Conservation (phyloP, 2,797 vertebrate species). For the Notolabrus celidotus region DNA sequence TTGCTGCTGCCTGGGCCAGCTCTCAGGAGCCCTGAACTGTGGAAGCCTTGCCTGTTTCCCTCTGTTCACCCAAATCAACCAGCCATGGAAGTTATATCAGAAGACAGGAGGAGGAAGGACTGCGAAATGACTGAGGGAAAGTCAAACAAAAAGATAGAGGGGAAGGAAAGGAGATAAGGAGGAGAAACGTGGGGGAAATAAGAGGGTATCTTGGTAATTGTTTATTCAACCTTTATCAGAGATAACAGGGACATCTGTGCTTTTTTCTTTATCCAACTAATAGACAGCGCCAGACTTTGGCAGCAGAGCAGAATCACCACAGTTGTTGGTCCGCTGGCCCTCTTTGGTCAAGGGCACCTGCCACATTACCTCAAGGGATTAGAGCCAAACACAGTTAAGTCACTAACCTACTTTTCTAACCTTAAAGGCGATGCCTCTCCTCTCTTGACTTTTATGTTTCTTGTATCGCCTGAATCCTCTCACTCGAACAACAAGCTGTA, state of each 20-base stretch:
- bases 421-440: conserved; percentile 1
- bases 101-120: conserved; percentile 45
- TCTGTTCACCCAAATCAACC: conserved; percentile 75
- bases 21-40: conserved; percentile 77
- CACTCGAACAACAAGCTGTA: conserved; percentile 6
- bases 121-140: conserved; percentile 32
- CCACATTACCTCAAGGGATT: conserved; percentile 35
- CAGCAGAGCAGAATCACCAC: conserved; percentile 26
- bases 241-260: conserved; percentile 8
- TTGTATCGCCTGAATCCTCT: conserved; percentile 14
- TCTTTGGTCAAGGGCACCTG: conserved; percentile 45
- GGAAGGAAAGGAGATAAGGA: conserved; percentile 4
- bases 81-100: conserved; percentile 72
- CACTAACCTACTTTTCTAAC: conserved; percentile 40
- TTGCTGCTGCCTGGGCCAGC: conserved; percentile 69
- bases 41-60: conserved; percentile 68
- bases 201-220: not conserved
- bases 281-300: conserved; percentile 22
- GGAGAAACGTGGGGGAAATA: too few relatives aligned
- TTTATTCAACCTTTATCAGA: conserved; percentile 23
- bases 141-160: conserved; percentile 33
- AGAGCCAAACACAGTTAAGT: conserved; percentile 35
- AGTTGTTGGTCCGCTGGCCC: conserved; percentile 28
- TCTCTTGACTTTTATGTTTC: conserved; percentile 16
- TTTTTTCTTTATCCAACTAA: not conserved